Conservation (phyloP, 2,888 invertebrate species). For the Euplexia lucipara region DNA sequence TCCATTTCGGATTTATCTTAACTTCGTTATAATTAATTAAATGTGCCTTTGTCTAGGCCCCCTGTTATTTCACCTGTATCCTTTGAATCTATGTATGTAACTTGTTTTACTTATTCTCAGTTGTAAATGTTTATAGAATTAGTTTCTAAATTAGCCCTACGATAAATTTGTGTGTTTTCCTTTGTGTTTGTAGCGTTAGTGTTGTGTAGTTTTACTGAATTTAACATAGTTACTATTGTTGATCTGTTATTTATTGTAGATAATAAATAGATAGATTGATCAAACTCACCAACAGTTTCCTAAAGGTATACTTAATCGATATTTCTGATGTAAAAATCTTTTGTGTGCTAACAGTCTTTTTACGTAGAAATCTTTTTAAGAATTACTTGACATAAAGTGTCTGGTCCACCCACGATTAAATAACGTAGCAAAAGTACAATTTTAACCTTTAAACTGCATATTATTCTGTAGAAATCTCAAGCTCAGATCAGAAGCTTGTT, state of each 20-base stretch:
- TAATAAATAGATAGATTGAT: slow-evolving; percentile 47
- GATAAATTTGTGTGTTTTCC: neutral
- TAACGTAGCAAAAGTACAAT: neutral
- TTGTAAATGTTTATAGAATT: neutral
- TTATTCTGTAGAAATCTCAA: neutral
- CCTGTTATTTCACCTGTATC: neutral
- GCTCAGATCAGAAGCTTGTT: neutral
- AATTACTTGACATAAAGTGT: slow-evolving; percentile 2
- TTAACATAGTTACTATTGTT: slow-evolving; percentile 18
- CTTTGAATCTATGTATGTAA: neutral
- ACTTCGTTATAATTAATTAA: too few relatives aligned
- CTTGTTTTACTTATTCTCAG: neutral
- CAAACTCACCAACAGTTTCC: slow-evolving; percentile 14
- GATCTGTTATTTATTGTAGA: slow-evolving; percentile 49
- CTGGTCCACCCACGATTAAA: slow-evolving; percentile 1
- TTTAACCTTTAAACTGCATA: neutral
- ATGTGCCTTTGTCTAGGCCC: too few relatives aligned
- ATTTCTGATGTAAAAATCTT: neutral
- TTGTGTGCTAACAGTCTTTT: neutral
- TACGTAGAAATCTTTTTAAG: slow-evolving; percentile 1
- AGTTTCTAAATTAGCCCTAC: neutral
- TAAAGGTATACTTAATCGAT: neutral
- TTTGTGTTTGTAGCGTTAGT: slow-evolving; percentile 20
- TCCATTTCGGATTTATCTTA: too few relatives aligned
- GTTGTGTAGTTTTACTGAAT: slow-evolving; percentile 38